Conservation (phyloP, 2,113 vertebrate species). For the Phalacrocorax brasilianus region DNA sequence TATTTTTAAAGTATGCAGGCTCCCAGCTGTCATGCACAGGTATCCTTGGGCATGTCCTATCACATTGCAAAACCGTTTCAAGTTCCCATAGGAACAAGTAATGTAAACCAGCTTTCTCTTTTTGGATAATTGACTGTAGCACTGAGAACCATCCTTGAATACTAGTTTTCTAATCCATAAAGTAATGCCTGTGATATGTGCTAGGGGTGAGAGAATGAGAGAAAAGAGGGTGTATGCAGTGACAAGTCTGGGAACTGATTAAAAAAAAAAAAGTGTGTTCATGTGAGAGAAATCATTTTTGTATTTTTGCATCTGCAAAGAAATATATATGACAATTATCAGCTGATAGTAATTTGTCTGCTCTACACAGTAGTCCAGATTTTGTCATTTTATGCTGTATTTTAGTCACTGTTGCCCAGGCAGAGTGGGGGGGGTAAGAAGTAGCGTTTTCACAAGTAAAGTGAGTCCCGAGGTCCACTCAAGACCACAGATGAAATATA, state of each 20-base stretch:
- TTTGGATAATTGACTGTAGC: conserved; percentile 6
- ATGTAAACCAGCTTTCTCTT: neutral
- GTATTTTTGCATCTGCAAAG: neutral
- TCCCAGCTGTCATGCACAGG: neutral
- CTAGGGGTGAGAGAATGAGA: neutral
- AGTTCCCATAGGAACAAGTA: neutral
- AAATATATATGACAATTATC: neutral
- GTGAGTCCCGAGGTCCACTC: neutral
- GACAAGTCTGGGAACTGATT: neutral
- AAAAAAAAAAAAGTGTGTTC: neutral
- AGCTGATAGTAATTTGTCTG: neutral
- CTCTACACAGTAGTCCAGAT: neutral
- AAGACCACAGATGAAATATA: neutral
- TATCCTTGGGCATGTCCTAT: neutral
- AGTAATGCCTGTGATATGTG: neutral
- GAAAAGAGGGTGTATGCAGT: neutral
- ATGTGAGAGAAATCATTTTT: neutral
- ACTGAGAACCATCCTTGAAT: conserved; percentile 29
- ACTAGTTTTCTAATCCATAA: neutral
- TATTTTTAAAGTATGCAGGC: conserved; percentile 13
- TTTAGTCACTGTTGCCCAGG: neutral
- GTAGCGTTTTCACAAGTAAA: neutral
- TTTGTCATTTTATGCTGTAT: neutral
- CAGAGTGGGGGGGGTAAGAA: neutral
- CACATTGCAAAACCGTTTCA: neutral